Evolutionary conservation across 92 coral and sea anemone genomes (phyloP), one percentile per base, ranked within the genome.

Genomic region (Zoanthus solanderi): DNA sequence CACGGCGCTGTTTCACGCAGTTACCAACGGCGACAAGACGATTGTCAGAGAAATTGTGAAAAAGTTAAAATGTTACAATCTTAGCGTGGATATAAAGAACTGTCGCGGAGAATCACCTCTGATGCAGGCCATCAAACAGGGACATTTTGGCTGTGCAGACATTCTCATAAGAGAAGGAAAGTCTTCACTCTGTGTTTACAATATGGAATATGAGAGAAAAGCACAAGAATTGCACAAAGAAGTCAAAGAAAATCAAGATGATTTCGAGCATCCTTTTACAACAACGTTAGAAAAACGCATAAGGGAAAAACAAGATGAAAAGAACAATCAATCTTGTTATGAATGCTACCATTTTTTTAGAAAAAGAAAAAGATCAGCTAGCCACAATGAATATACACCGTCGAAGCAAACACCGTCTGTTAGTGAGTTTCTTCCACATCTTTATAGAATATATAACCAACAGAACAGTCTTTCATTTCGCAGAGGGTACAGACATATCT

Each of bases 1-100:
- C 82, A 95, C 98, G 50, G 94, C 98, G 9, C 90, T 95, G 16
- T 92, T 90, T 87, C 95, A 95, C 60, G 93, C 98, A 18, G 89
- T 93, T 45, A 89, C 94, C 0, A 92, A 90, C n/a, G 98, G 96
- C 9, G 98, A 95, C 42, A 91, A 85, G 37, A 47, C 58, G 29
- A 89, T 95, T 32, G 96, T 93, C 31, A 91, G 76, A 92, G 89
- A 52, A 88, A 72, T 95, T 52, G 90, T 95, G 18, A 82, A 87
- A 29, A 95, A 93, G 88, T 85, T 95, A 77, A 84, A 84, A 71
- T 67, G 83, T 56, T 95, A 86, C 79, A 90, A 91, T 42, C 73
- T 95, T 65, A 91, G 87, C 48, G 93, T 93, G 48, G 98, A 95
- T 84, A 86, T 85, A 29, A 75, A 78, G 23, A 95, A 95, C 60